Base-by-base conservation (phyloP, 2,888 invertebrate genomes). In the Ethmia dodecea region DNA sequence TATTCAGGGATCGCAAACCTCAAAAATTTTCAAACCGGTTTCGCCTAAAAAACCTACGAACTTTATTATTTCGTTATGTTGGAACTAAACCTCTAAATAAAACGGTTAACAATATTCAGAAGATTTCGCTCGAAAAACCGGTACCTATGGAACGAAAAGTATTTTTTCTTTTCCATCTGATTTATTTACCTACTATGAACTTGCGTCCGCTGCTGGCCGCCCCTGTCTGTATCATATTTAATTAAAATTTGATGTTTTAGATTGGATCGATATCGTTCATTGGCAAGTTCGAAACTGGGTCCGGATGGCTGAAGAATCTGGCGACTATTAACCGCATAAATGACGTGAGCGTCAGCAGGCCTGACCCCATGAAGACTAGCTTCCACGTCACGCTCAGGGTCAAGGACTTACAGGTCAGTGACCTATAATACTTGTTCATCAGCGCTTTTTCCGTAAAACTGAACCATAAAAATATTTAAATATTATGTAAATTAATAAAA, bases 261-360 rank as follows among this genome's bases (percentile, higher is more conserved):
- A 74, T 87, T 57, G 87, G 86, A n/a, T 74, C 84, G 20, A 49
- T 73, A 57, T 86, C 86, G 37, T 84, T 72, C 52, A 73, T 88
- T 28, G 89, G 89, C 33, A 79, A 73, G 47, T 81, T 89, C 42
- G 79, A 84, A 40, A 88, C 89, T 11, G 86, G 77, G 35, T 61
- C 73, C 0, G 89, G 89, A 0, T 87, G 86, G 77, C 59, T 89
- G 37, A 79, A 83, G 61, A 89, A 89, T 54, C 53, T 89, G 35
- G 87, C 89, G 1, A 89, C 88, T 1, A 73, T 89, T 33, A 88
- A 88, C 53, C 62, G 89, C 10, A 66, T 78, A 12, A 78, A 74
- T 31, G 88, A 88, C 60, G 87, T 88, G 43, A 89, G 87, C 60
- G 74, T 89, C 26, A 60, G 64, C 12, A 61, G 75, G 8, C 79